A percentile compares a stretch with the other conserved stretches of the same genome.
These are phyloP conservation scores for Anthophora plumipes DNA, from an alignment of 2,888 invertebrate genomes.

Conservation along the genomic window DNA sequence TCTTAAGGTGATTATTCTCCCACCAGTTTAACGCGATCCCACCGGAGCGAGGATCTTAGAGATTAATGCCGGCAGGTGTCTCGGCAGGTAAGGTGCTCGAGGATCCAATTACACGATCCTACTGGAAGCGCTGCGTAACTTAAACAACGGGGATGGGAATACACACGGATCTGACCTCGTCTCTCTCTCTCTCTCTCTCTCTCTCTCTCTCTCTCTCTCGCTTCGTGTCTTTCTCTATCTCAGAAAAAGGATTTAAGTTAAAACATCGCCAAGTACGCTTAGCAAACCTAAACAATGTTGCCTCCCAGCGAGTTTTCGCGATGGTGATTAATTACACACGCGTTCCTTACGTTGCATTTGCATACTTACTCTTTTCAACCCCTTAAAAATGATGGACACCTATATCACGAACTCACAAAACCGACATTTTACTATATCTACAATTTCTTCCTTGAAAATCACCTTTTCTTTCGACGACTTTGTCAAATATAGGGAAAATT, in stretches of 20 bases:
- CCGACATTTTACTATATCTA: too few species aligned
- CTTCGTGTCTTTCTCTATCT: neutral
- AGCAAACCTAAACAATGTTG: conserved; percentile 31
- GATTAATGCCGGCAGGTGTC: conserved; percentile 65
- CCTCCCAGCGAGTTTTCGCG: conserved; percentile 14
- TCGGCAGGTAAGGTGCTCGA: conserved; percentile 51
- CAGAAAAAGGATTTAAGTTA: conserved; percentile 55
- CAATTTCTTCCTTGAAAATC: too few species aligned
- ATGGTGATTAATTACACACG: conserved; percentile 4
- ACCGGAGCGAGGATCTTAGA: conserved; percentile 37
- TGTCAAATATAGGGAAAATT: too few species aligned
- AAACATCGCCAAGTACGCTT: conserved; percentile 41
- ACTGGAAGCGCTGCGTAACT: conserved; percentile 51
- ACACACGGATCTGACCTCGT: conserved; percentile 16
- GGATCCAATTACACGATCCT: conserved; percentile 67
- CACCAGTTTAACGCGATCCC: conserved; percentile 42
- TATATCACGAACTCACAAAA: too few species aligned
- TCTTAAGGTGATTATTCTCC: conserved; percentile 54
- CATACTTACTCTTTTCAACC: too few species aligned
- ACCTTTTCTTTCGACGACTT: too few species aligned
- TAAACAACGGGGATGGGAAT: conserved; percentile 41
- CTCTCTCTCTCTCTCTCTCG: neutral
- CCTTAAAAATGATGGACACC: too few species aligned
- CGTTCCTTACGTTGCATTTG: neutral
- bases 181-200: neutral